These are phyloP conservation scores for Aplochiton taeniatus DNA, from an alignment of 2,797 vertebrate genomes.

Conservation along the genomic window DNA sequence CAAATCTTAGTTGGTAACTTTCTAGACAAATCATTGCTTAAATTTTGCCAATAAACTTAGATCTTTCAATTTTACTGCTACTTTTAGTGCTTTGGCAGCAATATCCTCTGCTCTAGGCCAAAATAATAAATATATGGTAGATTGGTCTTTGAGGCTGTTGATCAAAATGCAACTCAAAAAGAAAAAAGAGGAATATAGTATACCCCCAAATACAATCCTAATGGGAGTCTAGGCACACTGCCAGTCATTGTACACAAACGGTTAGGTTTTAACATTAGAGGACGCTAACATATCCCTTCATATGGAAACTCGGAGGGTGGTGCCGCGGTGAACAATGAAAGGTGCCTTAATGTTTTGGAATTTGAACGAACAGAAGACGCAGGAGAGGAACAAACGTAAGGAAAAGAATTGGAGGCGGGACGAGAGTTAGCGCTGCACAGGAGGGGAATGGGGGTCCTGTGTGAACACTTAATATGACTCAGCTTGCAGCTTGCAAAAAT, in stretches of 20 bases:
- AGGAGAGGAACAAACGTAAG: not conserved
- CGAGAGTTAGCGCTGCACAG: not conserved
- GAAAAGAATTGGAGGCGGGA: not conserved
- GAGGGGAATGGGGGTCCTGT: not conserved
- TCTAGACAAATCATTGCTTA: too few relatives aligned
- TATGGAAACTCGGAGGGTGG: not conserved
- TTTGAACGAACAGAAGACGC: not conserved
- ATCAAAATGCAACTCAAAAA: slow-evolving; percentile 33
- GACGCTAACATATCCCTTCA: not conserved
- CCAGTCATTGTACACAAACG: slow-evolving; percentile 24
- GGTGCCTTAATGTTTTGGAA: not conserved
- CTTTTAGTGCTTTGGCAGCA: too few relatives aligned
- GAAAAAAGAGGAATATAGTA: slow-evolving; percentile 29
- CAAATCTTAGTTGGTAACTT: too few relatives aligned
- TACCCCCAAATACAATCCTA: slow-evolving; percentile 27
- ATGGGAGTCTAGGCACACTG: slow-evolving; percentile 31
- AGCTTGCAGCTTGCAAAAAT: not conserved
- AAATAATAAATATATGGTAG: too few relatives aligned
- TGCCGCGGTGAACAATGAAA: not conserved
- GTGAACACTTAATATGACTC: not conserved
- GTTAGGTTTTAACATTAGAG: slow-evolving; percentile 6
- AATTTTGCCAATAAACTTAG: too few relatives aligned
- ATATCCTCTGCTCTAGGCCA: too few relatives aligned
- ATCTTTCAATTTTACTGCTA: too few relatives aligned
- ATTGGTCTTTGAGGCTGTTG: slow-evolving; percentile 19